Percentiles rank a stretch among this genome's conserved stretches.
phyloP scores from a whole-genome alignment of 1,140 invertebrate genomes.

The Hycleus cichorii region DNA sequence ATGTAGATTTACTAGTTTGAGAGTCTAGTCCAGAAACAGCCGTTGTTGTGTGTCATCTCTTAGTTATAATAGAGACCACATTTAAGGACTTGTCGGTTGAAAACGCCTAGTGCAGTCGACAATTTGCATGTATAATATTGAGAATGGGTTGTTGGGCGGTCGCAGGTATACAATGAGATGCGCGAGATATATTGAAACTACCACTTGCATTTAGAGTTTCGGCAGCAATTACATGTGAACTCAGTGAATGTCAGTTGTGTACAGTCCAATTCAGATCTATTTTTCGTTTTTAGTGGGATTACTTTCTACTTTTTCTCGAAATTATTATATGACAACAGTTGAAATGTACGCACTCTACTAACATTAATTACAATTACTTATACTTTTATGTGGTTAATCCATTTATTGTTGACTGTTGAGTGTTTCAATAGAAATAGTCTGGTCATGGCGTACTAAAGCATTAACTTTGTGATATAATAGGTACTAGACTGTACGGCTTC shows the following conservation, averaged over 20 bases:
- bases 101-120: slow-evolving; percentile 20
- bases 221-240: slow-evolving; percentile 24
- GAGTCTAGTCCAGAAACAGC: slow-evolving; percentile 15
- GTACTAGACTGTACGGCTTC: neutral
- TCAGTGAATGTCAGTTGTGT: slow-evolving; percentile 10
- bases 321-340: slow-evolving; percentile 21
- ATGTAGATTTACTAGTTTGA: slow-evolving; percentile 19
- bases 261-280: slow-evolving; percentile 16
- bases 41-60: slow-evolving; percentile 5
- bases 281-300: slow-evolving; percentile 31
- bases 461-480: neutral
- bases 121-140: slow-evolving; percentile 25
- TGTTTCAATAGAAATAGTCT: slow-evolving; percentile 9
- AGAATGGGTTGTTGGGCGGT: too few species aligned
- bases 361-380: slow-evolving; percentile 28
- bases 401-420: slow-evolving; percentile 18
- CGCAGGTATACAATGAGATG: too few species aligned
- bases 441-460: slow-evolving; percentile 1
- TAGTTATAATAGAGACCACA: slow-evolving; percentile 17
- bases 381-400: slow-evolving; percentile 26
- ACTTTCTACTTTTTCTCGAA: slow-evolving; percentile 20
- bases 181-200: slow-evolving; percentile 8
- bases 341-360: slow-evolving; percentile 18
- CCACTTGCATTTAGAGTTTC: slow-evolving; percentile 14
- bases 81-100: slow-evolving; percentile 19